Conservation (phyloP, 2,888 invertebrate genomes). For the Ditula angustiorana region DNA sequence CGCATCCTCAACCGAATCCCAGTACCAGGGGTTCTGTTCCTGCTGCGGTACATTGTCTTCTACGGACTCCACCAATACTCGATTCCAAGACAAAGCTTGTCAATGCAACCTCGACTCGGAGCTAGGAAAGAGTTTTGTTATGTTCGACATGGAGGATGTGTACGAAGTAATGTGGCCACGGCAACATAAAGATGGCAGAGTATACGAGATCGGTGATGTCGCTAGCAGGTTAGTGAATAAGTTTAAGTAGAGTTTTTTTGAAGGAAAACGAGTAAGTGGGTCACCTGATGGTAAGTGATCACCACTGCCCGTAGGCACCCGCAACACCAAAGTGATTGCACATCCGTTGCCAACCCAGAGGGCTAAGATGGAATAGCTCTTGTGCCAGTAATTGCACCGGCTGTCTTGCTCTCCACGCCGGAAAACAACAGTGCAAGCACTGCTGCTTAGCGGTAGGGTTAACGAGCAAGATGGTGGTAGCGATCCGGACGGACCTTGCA, state of each 20-base stretch:
- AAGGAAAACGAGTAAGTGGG: not conserved
- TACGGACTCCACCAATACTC: slow-evolving; percentile 50
- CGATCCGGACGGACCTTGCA: too few species aligned
- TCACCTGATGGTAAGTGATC: too few species aligned
- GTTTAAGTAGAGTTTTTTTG: not conserved
- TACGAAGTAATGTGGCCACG: slow-evolving; percentile 60
- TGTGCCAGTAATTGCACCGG: too few species aligned
- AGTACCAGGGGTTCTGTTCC: slow-evolving; percentile 54
- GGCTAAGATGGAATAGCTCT: too few species aligned
- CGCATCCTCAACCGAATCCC: slow-evolving; percentile 60
- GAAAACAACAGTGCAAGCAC: too few species aligned
- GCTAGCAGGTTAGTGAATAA: slow-evolving; percentile 64
- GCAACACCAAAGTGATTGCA: too few species aligned
- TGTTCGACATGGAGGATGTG: slow-evolving; percentile 70
- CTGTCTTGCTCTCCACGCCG: too few species aligned
- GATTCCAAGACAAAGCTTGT: slow-evolving; percentile 58
- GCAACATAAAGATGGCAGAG: slow-evolving; percentile 52
- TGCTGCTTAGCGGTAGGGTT: too few species aligned
- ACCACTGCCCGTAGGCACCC: too few species aligned
- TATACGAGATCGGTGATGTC: slow-evolving; percentile 76
- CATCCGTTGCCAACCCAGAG: too few species aligned
- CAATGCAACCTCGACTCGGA: slow-evolving; percentile 75
- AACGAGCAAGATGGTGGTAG: too few species aligned
- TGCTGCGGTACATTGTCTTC: slow-evolving; percentile 50
- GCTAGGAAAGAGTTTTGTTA: slow-evolving; percentile 64